phyloP scores from a whole-genome alignment of 2,888 invertebrate genomes.

The Anticlea derivata region DNA sequence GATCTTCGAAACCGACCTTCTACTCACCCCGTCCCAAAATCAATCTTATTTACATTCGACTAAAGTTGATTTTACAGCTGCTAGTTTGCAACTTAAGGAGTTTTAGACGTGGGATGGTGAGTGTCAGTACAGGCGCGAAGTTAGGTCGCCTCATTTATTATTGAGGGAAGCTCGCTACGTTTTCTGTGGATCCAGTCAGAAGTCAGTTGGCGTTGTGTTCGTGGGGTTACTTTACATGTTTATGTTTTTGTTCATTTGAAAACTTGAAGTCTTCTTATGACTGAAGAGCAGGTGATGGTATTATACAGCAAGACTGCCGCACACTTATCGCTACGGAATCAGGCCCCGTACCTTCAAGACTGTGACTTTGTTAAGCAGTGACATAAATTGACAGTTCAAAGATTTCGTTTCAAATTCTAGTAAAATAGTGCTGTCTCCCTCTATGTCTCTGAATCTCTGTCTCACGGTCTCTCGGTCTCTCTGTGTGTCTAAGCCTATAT shows the following conservation, averaged over 20 bases:
- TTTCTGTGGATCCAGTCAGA: constrained; percentile 40
- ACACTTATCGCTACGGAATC: too few relatives aligned
- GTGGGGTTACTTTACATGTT: constrained; percentile 37
- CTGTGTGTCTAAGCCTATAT: too few relatives aligned
- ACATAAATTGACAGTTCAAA: too few relatives aligned
- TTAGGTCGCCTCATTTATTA: constrained; percentile 81
- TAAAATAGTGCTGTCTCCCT: too few relatives aligned
- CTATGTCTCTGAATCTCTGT: too few relatives aligned
- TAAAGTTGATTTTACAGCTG: constrained; percentile 43
- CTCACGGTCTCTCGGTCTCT: too few relatives aligned
- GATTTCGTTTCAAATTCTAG: too few relatives aligned
- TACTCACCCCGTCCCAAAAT: constrained; percentile 22
- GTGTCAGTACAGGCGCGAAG: constrained; percentile 74
- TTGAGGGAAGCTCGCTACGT: constrained; percentile 70
- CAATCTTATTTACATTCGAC: constrained; percentile 27
- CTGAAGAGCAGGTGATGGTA: background rate
- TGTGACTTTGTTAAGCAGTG: too few relatives aligned
- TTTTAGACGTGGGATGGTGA: constrained; percentile 61
- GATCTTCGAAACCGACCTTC: constrained; percentile 40
- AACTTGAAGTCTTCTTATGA: constrained; percentile 6
- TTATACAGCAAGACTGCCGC: too few relatives aligned
- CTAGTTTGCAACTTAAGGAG: constrained; percentile 47
- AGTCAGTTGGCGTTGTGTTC: constrained; percentile 34
- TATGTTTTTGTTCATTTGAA: constrained; percentile 35
- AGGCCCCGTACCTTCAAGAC: too few relatives aligned